phyloP scores from a whole-genome alignment of 2,888 invertebrate genomes.

The Spodoptera exigua region DNA sequence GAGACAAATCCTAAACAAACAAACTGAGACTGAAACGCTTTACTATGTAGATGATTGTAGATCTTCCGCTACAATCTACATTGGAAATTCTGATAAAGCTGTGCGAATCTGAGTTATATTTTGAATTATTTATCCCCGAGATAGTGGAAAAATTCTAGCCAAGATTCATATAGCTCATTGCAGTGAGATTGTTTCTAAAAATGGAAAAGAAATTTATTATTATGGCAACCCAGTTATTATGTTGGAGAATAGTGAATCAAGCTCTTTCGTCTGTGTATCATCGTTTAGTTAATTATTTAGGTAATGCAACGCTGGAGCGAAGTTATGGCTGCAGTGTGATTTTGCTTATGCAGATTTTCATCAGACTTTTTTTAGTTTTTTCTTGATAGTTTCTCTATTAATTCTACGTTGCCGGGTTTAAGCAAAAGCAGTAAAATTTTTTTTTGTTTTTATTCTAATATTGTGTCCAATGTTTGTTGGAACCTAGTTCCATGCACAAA shows the following conservation, averaged over 20 bases:
- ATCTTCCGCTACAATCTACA: constrained; percentile 32
- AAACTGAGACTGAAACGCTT: constrained; percentile 8
- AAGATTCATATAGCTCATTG: constrained; percentile 35
- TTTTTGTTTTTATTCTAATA: too few relatives aligned
- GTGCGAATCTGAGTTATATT: constrained; percentile 37
- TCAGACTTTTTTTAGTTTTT: neutral
- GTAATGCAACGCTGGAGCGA: constrained; percentile 10
- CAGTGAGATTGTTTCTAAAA: constrained; percentile 41
- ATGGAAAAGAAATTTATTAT: constrained; percentile 37
- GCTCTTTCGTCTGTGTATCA: neutral
- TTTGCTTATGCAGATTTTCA: neutral
- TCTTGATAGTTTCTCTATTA: too few relatives aligned
- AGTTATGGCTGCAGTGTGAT: constrained; percentile 16
- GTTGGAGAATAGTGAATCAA: constrained; percentile 18
- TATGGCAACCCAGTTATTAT: constrained; percentile 24
- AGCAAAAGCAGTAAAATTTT: too few relatives aligned
- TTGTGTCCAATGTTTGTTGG: too few relatives aligned
- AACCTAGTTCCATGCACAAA: too few relatives aligned
- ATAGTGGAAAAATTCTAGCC: constrained; percentile 29
- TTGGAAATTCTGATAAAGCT: constrained; percentile 40
- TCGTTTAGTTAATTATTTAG: constrained; percentile 23
- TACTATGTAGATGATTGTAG: constrained; percentile 30
- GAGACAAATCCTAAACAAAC: constrained; percentile 23
- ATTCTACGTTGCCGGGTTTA: too few relatives aligned
- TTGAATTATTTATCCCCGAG: constrained; percentile 44